Conservation (phyloP, 2,797 vertebrate genomes). For the Ctenopoma kingsleyae region DNA sequence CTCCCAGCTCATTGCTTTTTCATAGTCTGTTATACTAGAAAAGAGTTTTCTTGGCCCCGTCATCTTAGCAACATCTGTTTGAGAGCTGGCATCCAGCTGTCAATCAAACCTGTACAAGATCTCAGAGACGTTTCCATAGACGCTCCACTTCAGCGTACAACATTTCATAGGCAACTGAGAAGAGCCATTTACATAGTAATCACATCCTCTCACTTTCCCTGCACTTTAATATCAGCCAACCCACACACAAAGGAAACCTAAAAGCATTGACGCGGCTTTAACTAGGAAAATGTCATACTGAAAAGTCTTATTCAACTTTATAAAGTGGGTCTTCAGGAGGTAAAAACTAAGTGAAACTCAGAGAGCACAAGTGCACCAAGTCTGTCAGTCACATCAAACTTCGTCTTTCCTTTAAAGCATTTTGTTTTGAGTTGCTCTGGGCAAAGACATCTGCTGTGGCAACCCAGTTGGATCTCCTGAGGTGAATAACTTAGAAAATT, state of each 20-base stretch:
- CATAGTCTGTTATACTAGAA: conserved; percentile 15
- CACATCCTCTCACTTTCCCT: conserved; percentile 22
- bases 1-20: conserved; percentile 31
- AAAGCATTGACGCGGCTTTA: conserved; percentile 6
- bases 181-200: conserved; percentile 55
- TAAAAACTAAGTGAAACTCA: conserved; percentile 32
- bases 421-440: conserved; percentile 55
- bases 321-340: conserved; percentile 31
- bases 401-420: conserved; percentile 37
- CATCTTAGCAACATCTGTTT: conserved; percentile 59
- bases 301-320: conserved; percentile 50
- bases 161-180: conserved; percentile 13
- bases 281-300: conserved; percentile 42
- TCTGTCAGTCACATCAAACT: conserved; percentile 44
- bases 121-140: conserved; percentile 35
- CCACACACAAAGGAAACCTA: conserved; percentile 9
- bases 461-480: conserved; percentile 54
- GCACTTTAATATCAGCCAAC: conserved; percentile 38
- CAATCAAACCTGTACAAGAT: conserved; percentile 60
- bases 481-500: conserved; percentile 57
- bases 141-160: conserved; percentile 27
- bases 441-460: conserved; percentile 51
- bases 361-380: neutral
- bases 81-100: conserved; percentile 48
- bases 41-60: conserved; percentile 30